Percentiles rank a stretch among this genome's conserved stretches.
Conservation (phyloP, 2,888 invertebrate genomes). For the Zygothrica quintamaculata region DNA sequence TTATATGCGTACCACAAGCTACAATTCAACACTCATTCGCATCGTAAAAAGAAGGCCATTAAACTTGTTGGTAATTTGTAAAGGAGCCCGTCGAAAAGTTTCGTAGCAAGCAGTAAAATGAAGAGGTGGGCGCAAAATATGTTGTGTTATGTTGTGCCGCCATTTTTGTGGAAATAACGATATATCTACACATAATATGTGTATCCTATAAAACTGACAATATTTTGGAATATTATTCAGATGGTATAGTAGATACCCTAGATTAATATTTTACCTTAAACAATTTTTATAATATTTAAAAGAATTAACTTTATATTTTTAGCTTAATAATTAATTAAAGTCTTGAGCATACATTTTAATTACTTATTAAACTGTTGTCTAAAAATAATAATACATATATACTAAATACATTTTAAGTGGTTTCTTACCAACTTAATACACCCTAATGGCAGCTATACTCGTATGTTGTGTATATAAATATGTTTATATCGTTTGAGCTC, state of each 20-base stretch:
- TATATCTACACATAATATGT: constrained; percentile 25
- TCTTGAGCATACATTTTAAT: no score
- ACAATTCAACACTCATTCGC: constrained; percentile 56
- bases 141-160: constrained; percentile 69
- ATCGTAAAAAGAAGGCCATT: constrained; percentile 65
- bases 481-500: constrained; percentile 56
- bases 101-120: constrained; percentile 54
- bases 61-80: constrained; percentile 83
- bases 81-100: constrained; percentile 83
- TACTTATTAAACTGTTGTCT: no score
- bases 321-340: no score
- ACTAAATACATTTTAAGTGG: neutral
- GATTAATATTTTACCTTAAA: no score
- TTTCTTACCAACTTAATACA: neutral
- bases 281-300: no score
- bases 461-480: constrained; percentile 29
- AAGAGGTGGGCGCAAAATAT: constrained; percentile 49
- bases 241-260: no score
- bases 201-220: neutral
- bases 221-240: no score
- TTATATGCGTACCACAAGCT: constrained; percentile 33
- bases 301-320: no score
- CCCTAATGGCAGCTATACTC: neutral
- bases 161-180: constrained; percentile 61
- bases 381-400: no score